Evolutionary conservation across 2,113 vertebrate genomes (phyloP).

Genomic region (Hydrolagus affinis): DNA sequence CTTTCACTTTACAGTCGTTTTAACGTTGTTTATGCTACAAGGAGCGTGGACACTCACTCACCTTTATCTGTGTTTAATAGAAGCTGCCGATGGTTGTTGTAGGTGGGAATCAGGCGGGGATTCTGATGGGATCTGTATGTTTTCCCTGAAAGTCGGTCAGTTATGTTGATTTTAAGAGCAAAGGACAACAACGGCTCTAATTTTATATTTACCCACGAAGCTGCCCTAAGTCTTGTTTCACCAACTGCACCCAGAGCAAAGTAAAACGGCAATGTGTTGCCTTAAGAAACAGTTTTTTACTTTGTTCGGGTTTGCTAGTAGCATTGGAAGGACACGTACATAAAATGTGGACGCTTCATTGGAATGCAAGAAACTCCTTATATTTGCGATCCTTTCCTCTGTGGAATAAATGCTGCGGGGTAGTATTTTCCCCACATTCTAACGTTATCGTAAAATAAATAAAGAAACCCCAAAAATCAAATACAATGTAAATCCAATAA

Average conservation of each 20-base stretch:
- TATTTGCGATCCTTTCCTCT: background rate
- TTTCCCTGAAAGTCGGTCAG: background rate
- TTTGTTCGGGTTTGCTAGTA: background rate
- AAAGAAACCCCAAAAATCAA: background rate
- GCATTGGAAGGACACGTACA: background rate
- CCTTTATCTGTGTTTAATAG: background rate
- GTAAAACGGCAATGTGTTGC: background rate
- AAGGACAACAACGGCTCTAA: background rate
- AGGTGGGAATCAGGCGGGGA: constrained; percentile 1
- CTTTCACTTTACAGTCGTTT: background rate
- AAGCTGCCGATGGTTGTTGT: background rate
- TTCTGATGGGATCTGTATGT: background rate
- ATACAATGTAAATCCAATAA: background rate
- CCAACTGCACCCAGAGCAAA: background rate
- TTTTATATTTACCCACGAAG: background rate
- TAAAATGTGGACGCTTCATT: background rate
- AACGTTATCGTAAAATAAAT: background rate
- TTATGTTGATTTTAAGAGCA: constrained; percentile 14
- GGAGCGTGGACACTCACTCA: no score
- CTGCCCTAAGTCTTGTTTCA: background rate
- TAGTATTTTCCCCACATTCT: background rate
- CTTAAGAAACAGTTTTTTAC: background rate
- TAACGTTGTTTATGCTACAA: background rate
- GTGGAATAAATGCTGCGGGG: no score
- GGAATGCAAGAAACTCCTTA: background rate